These are phyloP conservation scores for Potamarius usumacintae DNA, from an alignment of 2,113 vertebrate species.

Conservation along the genomic window DNA sequence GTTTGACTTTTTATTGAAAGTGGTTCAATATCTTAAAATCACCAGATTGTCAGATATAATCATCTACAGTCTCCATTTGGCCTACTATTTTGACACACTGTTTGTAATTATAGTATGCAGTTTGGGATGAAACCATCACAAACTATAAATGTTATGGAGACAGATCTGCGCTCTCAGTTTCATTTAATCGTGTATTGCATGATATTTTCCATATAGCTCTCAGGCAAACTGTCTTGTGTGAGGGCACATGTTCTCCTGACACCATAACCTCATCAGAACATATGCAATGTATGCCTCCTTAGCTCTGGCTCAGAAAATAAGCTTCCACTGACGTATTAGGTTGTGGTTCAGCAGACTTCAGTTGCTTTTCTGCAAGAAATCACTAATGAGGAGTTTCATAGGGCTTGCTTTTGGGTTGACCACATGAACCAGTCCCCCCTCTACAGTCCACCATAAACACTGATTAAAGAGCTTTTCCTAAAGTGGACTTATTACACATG, in stretches of 20 bases:
- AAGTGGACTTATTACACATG: neutral
- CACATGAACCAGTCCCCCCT: slow-evolving; percentile 28
- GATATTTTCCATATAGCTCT: neutral
- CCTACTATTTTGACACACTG: neutral
- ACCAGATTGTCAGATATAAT: neutral
- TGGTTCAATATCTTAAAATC: neutral
- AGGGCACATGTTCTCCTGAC: neutral
- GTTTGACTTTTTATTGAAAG: neutral
- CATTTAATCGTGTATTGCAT: neutral
- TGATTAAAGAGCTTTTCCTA: neutral
- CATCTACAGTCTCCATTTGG: neutral
- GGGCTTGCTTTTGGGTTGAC: slow-evolving; percentile 6
- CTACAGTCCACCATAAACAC: neutral
- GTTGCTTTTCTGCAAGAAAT: slow-evolving; percentile 24
- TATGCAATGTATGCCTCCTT: neutral
- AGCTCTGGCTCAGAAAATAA: neutral
- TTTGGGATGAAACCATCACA: neutral
- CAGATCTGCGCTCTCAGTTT: neutral
- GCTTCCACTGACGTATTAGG: neutral
- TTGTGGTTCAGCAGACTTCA: slow-evolving; percentile 30
- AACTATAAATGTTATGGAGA: neutral
- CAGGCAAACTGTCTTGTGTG: neutral
- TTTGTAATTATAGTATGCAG: neutral
- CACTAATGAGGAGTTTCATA: slow-evolving; percentile 35
- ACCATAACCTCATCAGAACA: neutral